These are phyloP conservation scores for Nasua narica DNA, from an alignment of 2,797 vertebrate species.

Conservation along the genomic window DNA sequence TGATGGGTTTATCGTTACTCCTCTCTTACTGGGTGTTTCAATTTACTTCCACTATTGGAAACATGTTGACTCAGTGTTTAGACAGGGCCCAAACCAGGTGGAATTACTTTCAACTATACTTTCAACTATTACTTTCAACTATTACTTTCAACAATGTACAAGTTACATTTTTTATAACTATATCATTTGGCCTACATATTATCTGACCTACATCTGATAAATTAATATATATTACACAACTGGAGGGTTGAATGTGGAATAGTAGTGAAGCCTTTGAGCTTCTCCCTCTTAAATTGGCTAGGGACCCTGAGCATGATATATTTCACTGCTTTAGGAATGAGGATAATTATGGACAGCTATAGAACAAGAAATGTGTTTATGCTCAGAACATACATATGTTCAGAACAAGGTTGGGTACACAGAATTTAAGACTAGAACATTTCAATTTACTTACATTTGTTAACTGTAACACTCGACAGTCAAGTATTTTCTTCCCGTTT, in stretches of 20 bases:
- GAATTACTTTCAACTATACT: slow-evolving; percentile 16
- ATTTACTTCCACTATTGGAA: slow-evolving; percentile 6
- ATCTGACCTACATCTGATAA: neutral
- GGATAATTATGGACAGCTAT: neutral
- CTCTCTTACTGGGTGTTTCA: neutral
- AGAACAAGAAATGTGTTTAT: neutral
- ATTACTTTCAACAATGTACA: neutral
- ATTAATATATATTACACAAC: neutral
- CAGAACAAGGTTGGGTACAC: neutral
- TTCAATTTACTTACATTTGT: neutral
- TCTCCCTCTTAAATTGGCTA: neutral
- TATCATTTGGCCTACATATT: neutral
- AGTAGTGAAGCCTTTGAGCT: neutral
- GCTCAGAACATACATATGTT: neutral
- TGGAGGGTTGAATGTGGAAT: neutral
- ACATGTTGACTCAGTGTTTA: neutral
- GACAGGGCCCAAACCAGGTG: neutral
- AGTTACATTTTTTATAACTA: neutral
- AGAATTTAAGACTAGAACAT: neutral
- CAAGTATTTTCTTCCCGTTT: neutral
- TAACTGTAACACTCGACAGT: neutral
- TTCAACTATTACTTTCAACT: slow-evolving; percentile 32
- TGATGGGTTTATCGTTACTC: neutral
- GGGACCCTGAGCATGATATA: neutral
- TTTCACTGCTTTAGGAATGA: neutral